Conservation (phyloP, 2,113 vertebrate species). For the Malurus cyaneus region DNA sequence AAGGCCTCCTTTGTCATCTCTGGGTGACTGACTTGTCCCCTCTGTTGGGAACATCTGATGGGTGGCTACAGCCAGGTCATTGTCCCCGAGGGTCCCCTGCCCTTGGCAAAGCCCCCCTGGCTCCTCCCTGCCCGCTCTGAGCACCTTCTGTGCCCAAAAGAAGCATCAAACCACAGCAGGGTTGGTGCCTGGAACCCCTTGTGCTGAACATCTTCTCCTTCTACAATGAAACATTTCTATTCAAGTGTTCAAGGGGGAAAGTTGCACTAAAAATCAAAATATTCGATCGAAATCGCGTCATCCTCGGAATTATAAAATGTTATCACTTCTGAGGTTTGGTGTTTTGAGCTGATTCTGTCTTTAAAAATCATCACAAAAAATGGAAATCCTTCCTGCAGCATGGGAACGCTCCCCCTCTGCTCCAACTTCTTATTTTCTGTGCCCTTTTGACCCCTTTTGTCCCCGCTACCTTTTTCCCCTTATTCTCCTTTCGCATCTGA, state of each 20-base stretch:
- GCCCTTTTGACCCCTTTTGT: constrained; percentile 23
- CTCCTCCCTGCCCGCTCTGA: neutral
- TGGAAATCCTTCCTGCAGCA: neutral
- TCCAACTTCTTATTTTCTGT: constrained; percentile 24
- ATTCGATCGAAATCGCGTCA: fast-evolving
- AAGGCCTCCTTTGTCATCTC: neutral
- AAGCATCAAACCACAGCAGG: neutral
- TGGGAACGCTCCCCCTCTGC: neutral
- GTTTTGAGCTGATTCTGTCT: neutral
- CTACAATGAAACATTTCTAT: fast-evolving
- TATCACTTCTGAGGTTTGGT: neutral
- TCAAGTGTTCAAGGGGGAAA: neutral
- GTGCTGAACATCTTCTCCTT: fast-evolving
- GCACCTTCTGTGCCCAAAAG: neutral
- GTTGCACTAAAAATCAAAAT: neutral
- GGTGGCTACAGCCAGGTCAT: neutral
- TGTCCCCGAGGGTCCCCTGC: neutral
- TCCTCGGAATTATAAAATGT: neutral
- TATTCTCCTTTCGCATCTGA: constrained; percentile 24
- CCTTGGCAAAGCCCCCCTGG: neutral
- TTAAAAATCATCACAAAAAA: neutral
- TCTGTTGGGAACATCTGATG: neutral
- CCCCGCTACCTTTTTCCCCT: neutral
- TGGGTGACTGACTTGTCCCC: neutral
- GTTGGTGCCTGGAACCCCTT: neutral